Conservation (phyloP, 2,888 invertebrate genomes). For the Catocala nupta region DNA sequence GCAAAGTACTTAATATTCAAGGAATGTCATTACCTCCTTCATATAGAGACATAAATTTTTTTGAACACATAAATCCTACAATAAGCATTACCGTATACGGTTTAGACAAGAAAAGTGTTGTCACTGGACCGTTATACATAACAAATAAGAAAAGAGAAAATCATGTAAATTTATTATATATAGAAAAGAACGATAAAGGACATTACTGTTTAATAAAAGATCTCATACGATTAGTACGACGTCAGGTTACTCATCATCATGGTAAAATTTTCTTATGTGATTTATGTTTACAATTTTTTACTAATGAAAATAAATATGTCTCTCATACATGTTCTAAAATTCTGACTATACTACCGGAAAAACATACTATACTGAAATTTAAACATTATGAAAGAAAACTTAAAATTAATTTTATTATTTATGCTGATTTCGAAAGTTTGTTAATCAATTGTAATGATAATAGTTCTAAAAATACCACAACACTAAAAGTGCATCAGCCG, state of each 20-base stretch:
- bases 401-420: slow-evolving; percentile 35
- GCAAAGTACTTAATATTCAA: slow-evolving; percentile 19
- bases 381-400: slow-evolving; percentile 36
- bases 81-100: slow-evolving; percentile 34
- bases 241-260: slow-evolving; percentile 30
- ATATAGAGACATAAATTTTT: slow-evolving; percentile 26
- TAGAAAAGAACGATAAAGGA: slow-evolving; percentile 23
- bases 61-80: slow-evolving; percentile 28
- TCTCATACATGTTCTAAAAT: slow-evolving; percentile 18
- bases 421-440: slow-evolving; percentile 35
- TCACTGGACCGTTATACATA: slow-evolving; percentile 36
- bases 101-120: slow-evolving; percentile 20
- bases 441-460: slow-evolving; percentile 10
- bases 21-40: slow-evolving; percentile 33
- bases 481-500: no score
- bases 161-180: slow-evolving; percentile 37
- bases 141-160: slow-evolving; percentile 21
- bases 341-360: slow-evolving; percentile 25
- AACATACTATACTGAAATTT: slow-evolving; percentile 23
- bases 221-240: slow-evolving; percentile 26
- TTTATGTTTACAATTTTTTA: slow-evolving; percentile 32
- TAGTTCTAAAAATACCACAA: no score
- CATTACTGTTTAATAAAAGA: slow-evolving; percentile 44
- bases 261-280: slow-evolving; percentile 34
- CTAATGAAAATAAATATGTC: slow-evolving; percentile 10